Percentiles rank a stretch among this genome's conserved stretches.
These are phyloP conservation scores for Desmophyllum pertusum DNA, from an alignment of 92 coral and sea anemone genomes.

Conservation along the genomic window DNA sequence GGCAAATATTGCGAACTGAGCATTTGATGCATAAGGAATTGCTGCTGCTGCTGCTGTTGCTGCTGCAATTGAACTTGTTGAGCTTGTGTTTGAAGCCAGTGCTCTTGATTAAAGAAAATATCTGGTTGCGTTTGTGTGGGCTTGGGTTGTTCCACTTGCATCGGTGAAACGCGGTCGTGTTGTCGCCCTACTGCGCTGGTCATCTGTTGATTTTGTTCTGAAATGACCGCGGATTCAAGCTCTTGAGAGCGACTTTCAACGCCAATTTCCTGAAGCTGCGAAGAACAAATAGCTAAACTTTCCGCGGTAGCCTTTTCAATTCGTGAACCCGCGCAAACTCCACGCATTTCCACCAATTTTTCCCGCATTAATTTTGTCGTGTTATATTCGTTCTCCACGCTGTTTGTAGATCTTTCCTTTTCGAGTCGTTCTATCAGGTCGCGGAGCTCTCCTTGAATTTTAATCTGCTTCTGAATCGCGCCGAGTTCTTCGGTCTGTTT, in stretches of 20 bases:
- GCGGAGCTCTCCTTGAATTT: constrained; percentile 29
- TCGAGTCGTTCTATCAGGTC: constrained; percentile 21
- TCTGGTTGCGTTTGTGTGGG: not conserved
- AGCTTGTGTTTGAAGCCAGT: constrained; percentile 14
- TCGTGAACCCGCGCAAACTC: not conserved
- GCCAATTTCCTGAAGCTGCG: not conserved
- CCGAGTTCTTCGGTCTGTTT: constrained; percentile 18
- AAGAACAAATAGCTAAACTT: constrained; percentile 4
- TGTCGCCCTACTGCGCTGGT: not conserved
- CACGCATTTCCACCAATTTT: constrained; percentile 28
- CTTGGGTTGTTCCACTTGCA: not conserved
- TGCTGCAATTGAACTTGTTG: constrained; percentile 15
- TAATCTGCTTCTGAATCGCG: constrained; percentile 24
- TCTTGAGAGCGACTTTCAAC: not conserved
- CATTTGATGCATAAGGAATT: not conserved
- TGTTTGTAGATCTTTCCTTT: constrained; percentile 2
- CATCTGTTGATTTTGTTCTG: not conserved
- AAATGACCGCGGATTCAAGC: not conserved
- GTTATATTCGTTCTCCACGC: not conserved
- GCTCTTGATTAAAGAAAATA: not conserved
- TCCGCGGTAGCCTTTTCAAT: not conserved
- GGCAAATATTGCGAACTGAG: not conserved
- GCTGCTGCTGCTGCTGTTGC: not conserved
- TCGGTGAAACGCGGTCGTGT: not conserved
- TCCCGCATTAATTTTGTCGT: not conserved